Evolutionary conservation across 2,797 vertebrate genomes (phyloP).

Genomic region (Chelonia mydas): DNA sequence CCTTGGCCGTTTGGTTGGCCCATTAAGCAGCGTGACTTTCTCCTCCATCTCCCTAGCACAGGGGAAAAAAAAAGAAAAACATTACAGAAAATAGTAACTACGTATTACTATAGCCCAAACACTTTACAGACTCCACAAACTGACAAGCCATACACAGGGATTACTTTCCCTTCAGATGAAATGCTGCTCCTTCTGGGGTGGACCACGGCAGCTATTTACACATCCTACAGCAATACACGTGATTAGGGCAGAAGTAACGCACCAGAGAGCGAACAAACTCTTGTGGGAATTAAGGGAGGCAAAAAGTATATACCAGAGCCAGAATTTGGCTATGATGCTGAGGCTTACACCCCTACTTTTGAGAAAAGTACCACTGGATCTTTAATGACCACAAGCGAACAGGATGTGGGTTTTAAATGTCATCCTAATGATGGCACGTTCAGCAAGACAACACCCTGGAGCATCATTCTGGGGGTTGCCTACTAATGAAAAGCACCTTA

Average conservation of each 20-base stretch:
- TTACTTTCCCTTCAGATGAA: slow-evolving; percentile 13
- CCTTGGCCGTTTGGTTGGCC: slow-evolving; percentile 95
- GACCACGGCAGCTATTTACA: neutral
- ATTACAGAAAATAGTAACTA: slow-evolving; percentile 50
- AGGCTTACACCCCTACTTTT: neutral
- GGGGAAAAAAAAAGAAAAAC: slow-evolving; percentile 36
- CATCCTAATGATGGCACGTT: neutral
- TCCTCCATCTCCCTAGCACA: slow-evolving; percentile 92
- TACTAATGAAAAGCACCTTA: neutral
- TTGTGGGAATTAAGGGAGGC: neutral
- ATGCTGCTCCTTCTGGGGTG: slow-evolving; percentile 16
- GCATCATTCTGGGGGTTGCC: neutral
- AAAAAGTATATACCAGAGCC: neutral
- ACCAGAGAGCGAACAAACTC: neutral
- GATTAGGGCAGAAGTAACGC: slow-evolving; percentile 38
- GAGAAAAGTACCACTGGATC: neutral
- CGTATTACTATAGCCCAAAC: neutral
- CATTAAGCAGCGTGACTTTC: slow-evolving; percentile 92
- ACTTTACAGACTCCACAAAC: neutral
- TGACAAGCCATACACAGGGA: neutral
- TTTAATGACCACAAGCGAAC: neutral
- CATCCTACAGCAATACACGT: neutral
- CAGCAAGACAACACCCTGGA: neutral
- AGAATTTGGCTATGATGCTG: neutral
- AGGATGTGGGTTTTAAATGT: neutral